Percentiles rank a stretch among this genome's conserved stretches.
phyloP scores from a whole-genome alignment of 1,140 invertebrate species.

The Drosophila cardini region DNA sequence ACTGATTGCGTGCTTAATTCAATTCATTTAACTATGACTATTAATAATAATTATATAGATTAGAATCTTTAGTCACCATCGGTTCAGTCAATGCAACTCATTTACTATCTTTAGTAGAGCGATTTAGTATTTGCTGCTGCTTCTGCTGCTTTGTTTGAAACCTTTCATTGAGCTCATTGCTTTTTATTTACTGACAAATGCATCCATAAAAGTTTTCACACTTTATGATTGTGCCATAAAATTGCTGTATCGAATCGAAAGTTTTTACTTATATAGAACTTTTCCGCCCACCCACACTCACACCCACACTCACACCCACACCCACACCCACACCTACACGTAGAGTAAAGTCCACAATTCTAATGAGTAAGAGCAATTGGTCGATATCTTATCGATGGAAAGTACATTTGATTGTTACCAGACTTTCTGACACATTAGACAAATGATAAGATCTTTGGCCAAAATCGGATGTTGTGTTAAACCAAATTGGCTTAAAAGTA shows the following conservation, averaged over 20 bases:
- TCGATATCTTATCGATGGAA: constrained; percentile 36
- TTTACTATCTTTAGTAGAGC: constrained; percentile 4
- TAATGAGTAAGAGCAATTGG: constrained; percentile 37
- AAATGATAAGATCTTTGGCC: constrained; percentile 11
- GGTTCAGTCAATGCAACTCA: constrained; percentile 31
- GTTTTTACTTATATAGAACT: constrained; percentile 4
- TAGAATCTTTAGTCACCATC: constrained; percentile 15
- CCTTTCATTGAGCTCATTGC: constrained; percentile 23
- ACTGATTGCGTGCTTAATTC: constrained; percentile 12
- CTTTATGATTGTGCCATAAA: constrained; percentile 28
- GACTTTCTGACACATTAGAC: constrained; percentile 30
- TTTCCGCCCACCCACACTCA: neutral
- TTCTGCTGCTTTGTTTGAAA: neutral
- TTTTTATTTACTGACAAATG: constrained; percentile 2
- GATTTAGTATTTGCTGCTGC: neutral
- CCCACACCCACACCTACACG: neutral
- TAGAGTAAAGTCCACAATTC: constrained; percentile 31
- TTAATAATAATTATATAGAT: constrained; percentile 1
- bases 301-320: too few relatives aligned
- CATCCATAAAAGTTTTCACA: constrained; percentile 3
- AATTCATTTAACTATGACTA: constrained; percentile 4
- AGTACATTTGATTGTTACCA: constrained; percentile 14
- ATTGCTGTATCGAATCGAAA: constrained; percentile 7
- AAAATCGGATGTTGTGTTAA: constrained; percentile 9
- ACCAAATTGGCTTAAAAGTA: neutral